A percentile compares a stretch with the other conserved stretches of the same genome.
Evolutionary conservation across 1,140 invertebrate species (phyloP).

Genomic region (Samia ricini): DNA sequence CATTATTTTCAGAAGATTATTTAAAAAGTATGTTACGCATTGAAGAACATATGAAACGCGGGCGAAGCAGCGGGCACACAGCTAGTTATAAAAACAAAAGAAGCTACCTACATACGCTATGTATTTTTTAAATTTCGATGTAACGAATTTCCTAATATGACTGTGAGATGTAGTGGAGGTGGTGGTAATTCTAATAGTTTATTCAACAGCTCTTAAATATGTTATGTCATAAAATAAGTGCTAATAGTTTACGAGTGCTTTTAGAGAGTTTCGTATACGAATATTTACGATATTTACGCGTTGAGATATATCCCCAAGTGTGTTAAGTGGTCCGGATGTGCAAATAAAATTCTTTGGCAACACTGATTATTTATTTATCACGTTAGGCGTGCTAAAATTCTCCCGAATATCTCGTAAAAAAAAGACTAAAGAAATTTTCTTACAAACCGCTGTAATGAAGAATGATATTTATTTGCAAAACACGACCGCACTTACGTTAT

Average conservation of each 20-base stretch:
- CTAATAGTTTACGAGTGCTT: conserved; percentile 34
- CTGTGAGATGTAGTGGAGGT: no score
- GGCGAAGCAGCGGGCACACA: no score
- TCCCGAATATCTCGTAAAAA: conserved; percentile 1
- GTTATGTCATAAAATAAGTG: conserved; percentile 34
- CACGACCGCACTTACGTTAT: conserved; percentile 20
- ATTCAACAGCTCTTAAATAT: conserved; percentile 24
- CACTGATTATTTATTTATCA: conserved; percentile 19
- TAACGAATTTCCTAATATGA: background rate
- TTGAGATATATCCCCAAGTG: conserved; percentile 27
- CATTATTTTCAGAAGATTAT: no score
- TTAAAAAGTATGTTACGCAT: no score
- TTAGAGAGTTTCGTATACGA: conserved; percentile 27
- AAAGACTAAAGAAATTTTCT: background rate
- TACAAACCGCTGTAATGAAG: background rate
- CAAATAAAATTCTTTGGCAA: conserved; percentile 16
- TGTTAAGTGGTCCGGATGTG: conserved; percentile 36
- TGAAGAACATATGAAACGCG: no score
- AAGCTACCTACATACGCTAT: background rate
- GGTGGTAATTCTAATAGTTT: conserved; percentile 26
- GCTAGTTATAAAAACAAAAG: no score
- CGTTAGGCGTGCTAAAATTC: conserved; percentile 15
- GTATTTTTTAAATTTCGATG: background rate
- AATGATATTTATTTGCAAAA: background rate
- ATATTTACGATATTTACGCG: conserved; percentile 22